Base-by-base conservation (phyloP, 2,888 invertebrate genomes). In the Mactromeris polynyma region DNA sequence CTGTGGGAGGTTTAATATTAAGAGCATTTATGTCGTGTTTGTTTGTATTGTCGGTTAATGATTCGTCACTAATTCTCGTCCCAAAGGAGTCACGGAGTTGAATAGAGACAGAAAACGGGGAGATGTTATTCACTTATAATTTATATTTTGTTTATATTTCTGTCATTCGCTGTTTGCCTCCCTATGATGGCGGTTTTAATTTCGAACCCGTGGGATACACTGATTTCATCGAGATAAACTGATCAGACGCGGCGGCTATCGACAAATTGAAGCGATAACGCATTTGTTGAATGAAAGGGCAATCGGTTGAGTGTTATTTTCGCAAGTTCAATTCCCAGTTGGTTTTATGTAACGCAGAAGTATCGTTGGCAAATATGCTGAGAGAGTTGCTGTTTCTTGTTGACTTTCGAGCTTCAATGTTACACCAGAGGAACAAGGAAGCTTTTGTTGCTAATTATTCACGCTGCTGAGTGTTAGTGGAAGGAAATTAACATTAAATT, bases 131-230 rank as follows among this genome's bases (percentile, higher is more conserved):
- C 85, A 26, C 83, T 81, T 85, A 87, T 91, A 90, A 85, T 90
- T 92, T 87, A 89, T 78, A 73, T 90, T 89, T 90, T 90, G 90
- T 90, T 90, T 92, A 90, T 87, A 85, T 89, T 86, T 42, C 86
- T 92, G 87, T 87, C 91, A 87, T 87, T 89, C 36, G 14, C 69
- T 87, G 91, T 90, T 46, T 88, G 82, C 85, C 81, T 83, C 86
- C 73, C 81, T 86, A 79, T 87, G 80, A 81, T 40, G 40, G 78
- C 17, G 80, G 79, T 54, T 83, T 82, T 26, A 79, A 86, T 84
- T 81, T 84, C 51, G 36, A 21, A 81, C 89, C 86, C 84, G 26
- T n/a, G 89, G 86, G 89, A 87, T 46, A n/a, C 40, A 19, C 38
- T 38, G 54, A 79, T 82, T 79, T 54, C 46, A 83, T 11, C 78